A percentile compares a stretch with the other conserved stretches of the same genome.
These are phyloP conservation scores for Scortum barcoo DNA, from an alignment of 2,113 vertebrate genomes.

Conservation along the genomic window DNA sequence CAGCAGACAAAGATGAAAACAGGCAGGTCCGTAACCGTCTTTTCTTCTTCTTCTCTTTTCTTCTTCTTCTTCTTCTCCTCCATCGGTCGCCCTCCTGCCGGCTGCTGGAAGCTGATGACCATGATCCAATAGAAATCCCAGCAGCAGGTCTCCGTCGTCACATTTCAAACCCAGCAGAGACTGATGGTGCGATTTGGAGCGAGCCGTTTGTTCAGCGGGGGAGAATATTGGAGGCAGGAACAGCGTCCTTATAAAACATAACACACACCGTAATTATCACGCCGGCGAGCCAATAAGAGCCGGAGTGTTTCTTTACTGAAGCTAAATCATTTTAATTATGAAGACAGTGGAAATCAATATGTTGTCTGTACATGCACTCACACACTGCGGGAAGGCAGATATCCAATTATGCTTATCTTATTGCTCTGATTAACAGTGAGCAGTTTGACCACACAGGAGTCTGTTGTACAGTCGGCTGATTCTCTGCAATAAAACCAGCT, in stretches of 20 bases:
- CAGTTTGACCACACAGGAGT: conserved; percentile 58
- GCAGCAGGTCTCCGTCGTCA: conserved; percentile 59
- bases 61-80: neutral
- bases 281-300: conserved; percentile 45
- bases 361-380: conserved; percentile 65
- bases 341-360: conserved; percentile 75
- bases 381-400: conserved; percentile 64
- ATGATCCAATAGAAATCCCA: conserved; percentile 73
- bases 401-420: conserved; percentile 76
- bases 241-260: conserved; percentile 24
- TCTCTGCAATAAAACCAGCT: conserved; percentile 13
- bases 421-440: conserved; percentile 63
- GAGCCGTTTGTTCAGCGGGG: conserved; percentile 53
- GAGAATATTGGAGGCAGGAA: conserved; percentile 29
- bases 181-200: conserved; percentile 48
- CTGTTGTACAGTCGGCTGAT: neutral
- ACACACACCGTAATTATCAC: conserved; percentile 57
- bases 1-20: neutral
- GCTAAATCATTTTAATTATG: conserved; percentile 76
- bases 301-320: conserved; percentile 53
- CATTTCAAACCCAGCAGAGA: conserved; percentile 69
- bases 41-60: neutral
- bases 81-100: neutral
- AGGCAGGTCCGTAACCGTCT: conserved; percentile 14
- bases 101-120: conserved; percentile 52